These are phyloP conservation scores for Allacma fusca DNA, from an alignment of 2,888 invertebrate species.

Conservation along the genomic window DNA sequence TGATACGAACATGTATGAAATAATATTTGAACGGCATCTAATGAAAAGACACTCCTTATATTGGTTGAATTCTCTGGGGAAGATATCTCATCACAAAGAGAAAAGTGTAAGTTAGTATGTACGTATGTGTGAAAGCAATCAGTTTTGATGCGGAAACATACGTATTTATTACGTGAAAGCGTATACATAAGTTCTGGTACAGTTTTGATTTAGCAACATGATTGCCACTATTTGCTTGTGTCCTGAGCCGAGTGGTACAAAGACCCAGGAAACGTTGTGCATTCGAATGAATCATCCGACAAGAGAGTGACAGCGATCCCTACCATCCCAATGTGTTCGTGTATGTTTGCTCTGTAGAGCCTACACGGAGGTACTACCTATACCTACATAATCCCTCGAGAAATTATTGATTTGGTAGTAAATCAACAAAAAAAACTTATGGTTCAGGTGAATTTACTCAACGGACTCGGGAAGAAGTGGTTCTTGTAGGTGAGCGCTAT, in stretches of 20 bases:
- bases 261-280: neutral
- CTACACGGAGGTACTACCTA: neutral
- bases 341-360: neutral
- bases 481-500: constrained; percentile 64
- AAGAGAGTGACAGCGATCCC: constrained; percentile 11
- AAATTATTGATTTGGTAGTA: neutral
- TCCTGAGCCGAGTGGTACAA: neutral
- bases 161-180: too few species aligned
- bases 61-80: too few species aligned
- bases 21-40: too few species aligned
- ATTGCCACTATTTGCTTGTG: neutral
- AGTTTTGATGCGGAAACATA: too few species aligned
- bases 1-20: too few species aligned
- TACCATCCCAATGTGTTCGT: neutral
- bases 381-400: neutral
- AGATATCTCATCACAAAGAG: too few species aligned
- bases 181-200: too few species aligned
- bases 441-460: constrained; percentile 70
- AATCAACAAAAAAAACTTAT: constrained; percentile 9
- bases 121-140: too few species aligned
- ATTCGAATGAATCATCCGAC: neutral
- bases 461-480: constrained; percentile 65
- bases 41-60: too few species aligned
- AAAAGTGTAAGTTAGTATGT: too few species aligned
- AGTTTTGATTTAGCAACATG: too few species aligned